phyloP scores from a whole-genome alignment of 2,797 vertebrate genomes.

The Sciurus vulgaris region DNA sequence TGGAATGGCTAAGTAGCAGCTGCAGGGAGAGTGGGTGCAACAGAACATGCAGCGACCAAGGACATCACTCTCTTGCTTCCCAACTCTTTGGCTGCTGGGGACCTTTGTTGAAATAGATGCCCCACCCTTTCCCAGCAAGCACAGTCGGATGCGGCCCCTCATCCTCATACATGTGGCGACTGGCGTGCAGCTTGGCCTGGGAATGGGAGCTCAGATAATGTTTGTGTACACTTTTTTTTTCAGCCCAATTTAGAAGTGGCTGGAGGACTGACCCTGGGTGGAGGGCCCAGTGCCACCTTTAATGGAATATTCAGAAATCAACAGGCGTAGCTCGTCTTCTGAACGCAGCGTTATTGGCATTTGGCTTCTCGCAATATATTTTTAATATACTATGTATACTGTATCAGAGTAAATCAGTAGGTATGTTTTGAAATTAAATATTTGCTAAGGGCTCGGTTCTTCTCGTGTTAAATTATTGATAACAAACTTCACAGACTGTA shows the following conservation, averaged over 20 bases:
- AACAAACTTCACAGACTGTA: slow-evolving; percentile 84
- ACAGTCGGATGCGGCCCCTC: fast-evolving
- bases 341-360: slow-evolving; percentile 63
- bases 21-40: background rate
- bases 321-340: background rate
- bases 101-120: background rate
- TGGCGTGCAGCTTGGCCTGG: background rate
- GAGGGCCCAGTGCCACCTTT: background rate
- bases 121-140: background rate
- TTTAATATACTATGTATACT: slow-evolving; percentile 79
- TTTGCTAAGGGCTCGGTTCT: slow-evolving; percentile 83
- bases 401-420: slow-evolving; percentile 82
- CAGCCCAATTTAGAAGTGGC: background rate
- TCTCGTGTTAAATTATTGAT: slow-evolving; percentile 85
- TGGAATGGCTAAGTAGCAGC: background rate
- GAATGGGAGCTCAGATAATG: background rate
- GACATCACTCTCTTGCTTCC: background rate
- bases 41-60: fast-evolving
- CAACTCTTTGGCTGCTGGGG: no score
- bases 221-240: background rate
- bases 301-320: background rate
- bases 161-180: fast-evolving
- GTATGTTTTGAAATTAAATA: slow-evolving; percentile 86
- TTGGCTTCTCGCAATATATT: slow-evolving; percentile 74
- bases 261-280: background rate